Base-by-base conservation (phyloP, 2,113 vertebrate genomes). In the Equus przewalskii region DNA sequence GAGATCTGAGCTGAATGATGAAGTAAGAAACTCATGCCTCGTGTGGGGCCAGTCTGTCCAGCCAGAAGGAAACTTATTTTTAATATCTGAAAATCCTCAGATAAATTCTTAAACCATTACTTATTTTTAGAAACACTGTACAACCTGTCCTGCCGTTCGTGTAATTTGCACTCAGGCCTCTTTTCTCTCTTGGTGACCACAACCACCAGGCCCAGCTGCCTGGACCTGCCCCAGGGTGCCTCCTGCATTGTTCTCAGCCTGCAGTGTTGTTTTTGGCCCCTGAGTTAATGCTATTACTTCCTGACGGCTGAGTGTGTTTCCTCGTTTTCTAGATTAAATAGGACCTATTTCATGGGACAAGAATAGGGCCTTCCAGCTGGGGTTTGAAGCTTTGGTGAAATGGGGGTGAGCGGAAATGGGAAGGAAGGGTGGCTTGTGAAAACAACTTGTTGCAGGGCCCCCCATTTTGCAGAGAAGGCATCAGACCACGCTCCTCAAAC, bases 321-420 rank as follows among this genome's bases (percentile, higher is more conserved):
- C 76, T 84, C 81, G 62, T 62, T 58, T 41, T 80, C 75, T 67
- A 49, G 70, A 80, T 89, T 54, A 70, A 75, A 56, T 21, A 56
- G 88, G 78, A 70, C 67, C 10, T 33, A 5, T 60, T 91, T 86
- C 49, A 8, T 19, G 33, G 2, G 78, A 44, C n/a, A 49, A 76
- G 73, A 82, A 72, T 21, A 60, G 14, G 60, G 69, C 69, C 81
- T 64, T 80, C n/a, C 30, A 91, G 80, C 75, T 81, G 80, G 80
- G 14, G 22, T 44, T 76, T 36, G 92, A 78, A 64, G 33, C 41
- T 36, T 26, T 51, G 90, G 81, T 28, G 56, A 87, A 41, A 26
- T 13, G 62, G 54, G 10, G 18, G 16, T 15, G 26, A 44, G 33
- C 88, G 64, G 87, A 91, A 70, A 44, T 2, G 7, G 81, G 93